A percentile compares a stretch with the other conserved stretches of the same genome.
These are phyloP conservation scores for Drosophila aff. DNA, from an alignment of 1,140 invertebrate genomes.

Conservation along the genomic window DNA sequence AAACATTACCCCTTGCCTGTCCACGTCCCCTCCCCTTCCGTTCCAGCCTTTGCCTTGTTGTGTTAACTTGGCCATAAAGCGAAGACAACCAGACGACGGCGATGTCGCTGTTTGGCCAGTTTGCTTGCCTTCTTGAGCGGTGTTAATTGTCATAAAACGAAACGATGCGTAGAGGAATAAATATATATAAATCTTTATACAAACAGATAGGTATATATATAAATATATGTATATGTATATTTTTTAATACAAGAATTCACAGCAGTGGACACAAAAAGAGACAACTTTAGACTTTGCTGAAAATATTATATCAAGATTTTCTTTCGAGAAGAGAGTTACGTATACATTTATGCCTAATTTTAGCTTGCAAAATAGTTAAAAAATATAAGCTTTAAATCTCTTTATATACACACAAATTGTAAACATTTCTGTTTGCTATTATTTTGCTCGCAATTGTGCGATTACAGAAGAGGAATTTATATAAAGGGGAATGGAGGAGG, in stretches of 20 bases:
- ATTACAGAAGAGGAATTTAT: background rate
- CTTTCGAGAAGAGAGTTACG: background rate
- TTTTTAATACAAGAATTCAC: conserved; percentile 9
- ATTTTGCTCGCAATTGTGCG: background rate
- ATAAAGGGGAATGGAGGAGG: background rate
- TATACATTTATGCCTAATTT: background rate
- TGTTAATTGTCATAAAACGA: conserved; percentile 81
- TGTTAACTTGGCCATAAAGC: conserved; percentile 52
- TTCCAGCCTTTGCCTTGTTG: background rate
- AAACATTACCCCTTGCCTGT: conserved; percentile 14
- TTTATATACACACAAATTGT: background rate
- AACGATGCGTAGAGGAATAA: conserved; percentile 66
- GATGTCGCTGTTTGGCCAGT: conserved; percentile 35
- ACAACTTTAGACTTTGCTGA: too few relatives aligned
- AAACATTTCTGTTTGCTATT: background rate
- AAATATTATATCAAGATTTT: background rate
- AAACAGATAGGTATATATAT: conserved; percentile 6
- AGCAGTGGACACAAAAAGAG: background rate
- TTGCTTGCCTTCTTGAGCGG: conserved; percentile 52
- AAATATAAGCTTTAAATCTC: background rate
- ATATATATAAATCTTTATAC: conserved; percentile 18
- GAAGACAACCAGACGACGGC: conserved; percentile 35
- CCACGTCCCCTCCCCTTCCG: background rate
- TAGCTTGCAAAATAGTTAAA: background rate
- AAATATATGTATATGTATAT: background rate